Evolutionary conservation across 2,797 vertebrate genomes (phyloP), one percentile per base, ranked within the genome.

Genomic region (Argentina silus): DNA sequence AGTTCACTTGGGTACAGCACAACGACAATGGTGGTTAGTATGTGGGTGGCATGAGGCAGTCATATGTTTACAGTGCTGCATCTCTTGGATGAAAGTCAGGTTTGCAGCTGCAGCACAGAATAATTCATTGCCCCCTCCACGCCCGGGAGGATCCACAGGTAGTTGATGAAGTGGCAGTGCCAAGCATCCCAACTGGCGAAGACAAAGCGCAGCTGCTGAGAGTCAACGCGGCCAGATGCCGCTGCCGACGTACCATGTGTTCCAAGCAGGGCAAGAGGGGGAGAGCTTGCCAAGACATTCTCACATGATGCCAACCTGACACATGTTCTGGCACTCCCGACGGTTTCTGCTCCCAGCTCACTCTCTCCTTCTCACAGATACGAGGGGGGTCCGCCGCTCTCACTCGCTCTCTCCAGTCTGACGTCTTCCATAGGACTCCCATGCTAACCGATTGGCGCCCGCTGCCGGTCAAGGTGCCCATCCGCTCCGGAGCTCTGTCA

Each of bases 121-220:
- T 95, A 93, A 94, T 94, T 94, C 90, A 94, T 92, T 21, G 85
- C 87, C 85, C 80, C 83, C 88, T 91, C 88, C 89, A 88, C 92
- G 90, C 91, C 91, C 92, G 85, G 86, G 91, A 93, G 90, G 90
- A 94, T 92, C 95, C 90, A 95, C 95, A 95, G 95, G 95, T 94
- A 95, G 94, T 93, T 95, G 93, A 95, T 91, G 92, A 95, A 95
- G 93, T 94, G 91, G 92, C 93, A 86, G 91, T 94, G 94, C 94
- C 94, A 95, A 94, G 91, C 90, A 91, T 94, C 93, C 93, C 94
- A 95, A 95, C 93, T 95, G 94, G 94, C 86, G 88, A 93, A 93
- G 91, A 93, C 86, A 91, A 94, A 93, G 92, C 91, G 86, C 94
- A 95, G 94, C 95, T 95, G 95, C 92, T 89, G 91, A 87, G 91